Percentiles rank a stretch among this genome's conserved stretches.
Evolutionary conservation across 2,888 invertebrate species (phyloP).

Genomic region (Entomobrya multifasciata): DNA sequence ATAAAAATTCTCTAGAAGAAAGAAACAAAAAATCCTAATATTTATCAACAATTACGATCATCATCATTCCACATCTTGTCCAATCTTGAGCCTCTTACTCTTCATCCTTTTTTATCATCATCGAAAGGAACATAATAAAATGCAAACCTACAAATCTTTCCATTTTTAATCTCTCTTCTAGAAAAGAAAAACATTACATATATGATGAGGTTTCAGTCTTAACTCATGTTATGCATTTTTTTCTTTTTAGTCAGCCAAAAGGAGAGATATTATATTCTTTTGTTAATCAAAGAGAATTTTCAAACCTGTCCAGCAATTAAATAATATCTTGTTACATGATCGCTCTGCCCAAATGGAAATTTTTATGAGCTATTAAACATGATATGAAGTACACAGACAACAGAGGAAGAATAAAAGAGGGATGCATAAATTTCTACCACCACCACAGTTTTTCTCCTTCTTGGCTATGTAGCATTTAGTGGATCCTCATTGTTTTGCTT

Average conservation of each 20-base stretch:
- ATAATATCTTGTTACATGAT: conserved; percentile 75
- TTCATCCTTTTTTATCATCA: conserved; percentile 65
- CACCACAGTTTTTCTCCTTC: conserved; percentile 39
- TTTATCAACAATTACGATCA: conserved; percentile 64
- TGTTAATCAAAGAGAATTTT: conserved; percentile 70
- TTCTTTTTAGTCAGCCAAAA: neutral
- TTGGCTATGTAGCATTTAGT: conserved; percentile 15
- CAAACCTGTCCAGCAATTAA: conserved; percentile 74
- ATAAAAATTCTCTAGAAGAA: too few relatives aligned
- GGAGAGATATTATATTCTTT: conserved; percentile 64
- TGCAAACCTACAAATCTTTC: conserved; percentile 52
- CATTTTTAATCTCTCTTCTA: too few relatives aligned
- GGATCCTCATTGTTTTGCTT: conserved; percentile 4
- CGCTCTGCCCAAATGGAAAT: conserved; percentile 72
- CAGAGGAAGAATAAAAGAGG: conserved; percentile 3
- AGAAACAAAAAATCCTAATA: conserved; percentile 5
- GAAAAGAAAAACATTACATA: too few relatives aligned
- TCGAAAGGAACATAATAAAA: conserved; percentile 54
- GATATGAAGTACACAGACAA: conserved; percentile 66
- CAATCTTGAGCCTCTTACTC: conserved; percentile 18
- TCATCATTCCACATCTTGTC: conserved; percentile 26
- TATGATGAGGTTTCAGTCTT: neutral
- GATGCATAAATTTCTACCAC: conserved; percentile 67
- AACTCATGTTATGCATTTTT: neutral
- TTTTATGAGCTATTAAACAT: conserved; percentile 75